These are phyloP conservation scores for Notodonta dromedarius DNA, from an alignment of 2,888 invertebrate species.

Conservation along the genomic window DNA sequence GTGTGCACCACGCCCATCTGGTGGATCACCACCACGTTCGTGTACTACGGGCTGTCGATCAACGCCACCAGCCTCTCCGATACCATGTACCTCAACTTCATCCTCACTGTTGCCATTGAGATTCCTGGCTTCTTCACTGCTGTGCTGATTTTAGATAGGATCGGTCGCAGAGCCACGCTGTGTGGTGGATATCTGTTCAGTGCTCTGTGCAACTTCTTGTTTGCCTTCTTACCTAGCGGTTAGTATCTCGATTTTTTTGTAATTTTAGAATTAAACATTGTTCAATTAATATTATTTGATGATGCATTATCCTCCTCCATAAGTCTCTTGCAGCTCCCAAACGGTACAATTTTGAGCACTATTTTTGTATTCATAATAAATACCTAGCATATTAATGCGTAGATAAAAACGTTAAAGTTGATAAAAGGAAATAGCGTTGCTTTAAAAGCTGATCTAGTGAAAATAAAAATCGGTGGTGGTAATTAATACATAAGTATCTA, in stretches of 20 bases:
- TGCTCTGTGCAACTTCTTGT: slow-evolving; percentile 66
- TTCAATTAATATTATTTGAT: too few relatives aligned
- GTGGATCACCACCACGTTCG: slow-evolving; percentile 90
- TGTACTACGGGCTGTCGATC: slow-evolving; percentile 90
- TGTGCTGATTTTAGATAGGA: slow-evolving; percentile 83
- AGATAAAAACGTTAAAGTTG: too few relatives aligned
- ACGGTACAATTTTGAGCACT: too few relatives aligned
- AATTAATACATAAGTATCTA: too few relatives aligned
- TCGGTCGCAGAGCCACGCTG: slow-evolving; percentile 85
- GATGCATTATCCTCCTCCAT: too few relatives aligned
- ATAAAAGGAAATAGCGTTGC: too few relatives aligned
- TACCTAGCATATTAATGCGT: too few relatives aligned
- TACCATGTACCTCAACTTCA: slow-evolving; percentile 89
- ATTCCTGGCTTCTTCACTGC: slow-evolving; percentile 87
- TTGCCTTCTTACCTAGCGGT: slow-evolving; percentile 80
- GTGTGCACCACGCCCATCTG: slow-evolving; percentile 87
- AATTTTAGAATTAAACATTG: too few relatives aligned
- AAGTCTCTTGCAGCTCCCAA: too few relatives aligned
- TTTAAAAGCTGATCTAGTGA: too few relatives aligned
- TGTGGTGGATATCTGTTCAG: slow-evolving; percentile 84
- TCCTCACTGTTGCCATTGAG: slow-evolving; percentile 86
- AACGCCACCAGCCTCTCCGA: slow-evolving; percentile 89
- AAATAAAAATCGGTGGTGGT: too few relatives aligned
- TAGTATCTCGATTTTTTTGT: slow-evolving; percentile 29
- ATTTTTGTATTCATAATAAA: too few relatives aligned